Conservation (phyloP, 2,888 invertebrate genomes). For the Chymomyza fuscimana region DNA sequence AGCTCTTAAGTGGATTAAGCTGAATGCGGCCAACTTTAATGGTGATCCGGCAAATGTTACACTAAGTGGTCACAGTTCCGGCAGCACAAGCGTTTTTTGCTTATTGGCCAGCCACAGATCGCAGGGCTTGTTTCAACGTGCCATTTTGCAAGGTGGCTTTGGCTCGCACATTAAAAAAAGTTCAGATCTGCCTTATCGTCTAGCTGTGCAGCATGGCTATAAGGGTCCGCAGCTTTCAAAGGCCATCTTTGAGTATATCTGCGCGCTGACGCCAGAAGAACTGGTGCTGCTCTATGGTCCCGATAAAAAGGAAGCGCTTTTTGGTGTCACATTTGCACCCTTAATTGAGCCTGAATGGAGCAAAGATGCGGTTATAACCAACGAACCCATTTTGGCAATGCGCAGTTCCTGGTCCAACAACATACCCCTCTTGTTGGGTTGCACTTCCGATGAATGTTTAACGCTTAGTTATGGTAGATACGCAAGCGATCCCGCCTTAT, state of each 20-base stretch:
- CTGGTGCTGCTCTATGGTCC: neutral
- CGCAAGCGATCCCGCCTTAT: neutral
- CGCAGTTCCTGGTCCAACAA: conserved; percentile 54
- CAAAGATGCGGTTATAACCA: conserved; percentile 33
- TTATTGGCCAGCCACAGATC: conserved; percentile 78
- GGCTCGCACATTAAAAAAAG: neutral
- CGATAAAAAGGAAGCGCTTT: neutral
- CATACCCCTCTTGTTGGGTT: conserved; percentile 58
- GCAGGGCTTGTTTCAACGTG: conserved; percentile 63
- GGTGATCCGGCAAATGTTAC: conserved; percentile 80
- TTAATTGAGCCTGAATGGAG: conserved; percentile 38
- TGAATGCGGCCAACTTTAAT: conserved; percentile 78
- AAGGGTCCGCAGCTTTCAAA: neutral
- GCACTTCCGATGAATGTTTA: neutral
- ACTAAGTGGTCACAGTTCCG: conserved; percentile 80
- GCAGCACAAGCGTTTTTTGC: conserved; percentile 77
- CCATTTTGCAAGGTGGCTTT: conserved; percentile 27
- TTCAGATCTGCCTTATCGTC: conserved; percentile 37
- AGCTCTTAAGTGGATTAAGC: conserved; percentile 79
- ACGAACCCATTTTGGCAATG: conserved; percentile 30
- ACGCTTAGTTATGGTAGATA: neutral
- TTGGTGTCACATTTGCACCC: neutral
- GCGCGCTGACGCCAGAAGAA: neutral
- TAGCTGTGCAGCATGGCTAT: conserved; percentile 28
- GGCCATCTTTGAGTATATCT: neutral